phyloP scores from a whole-genome alignment of 1,140 invertebrate genomes.

The Ericerus pela region DNA sequence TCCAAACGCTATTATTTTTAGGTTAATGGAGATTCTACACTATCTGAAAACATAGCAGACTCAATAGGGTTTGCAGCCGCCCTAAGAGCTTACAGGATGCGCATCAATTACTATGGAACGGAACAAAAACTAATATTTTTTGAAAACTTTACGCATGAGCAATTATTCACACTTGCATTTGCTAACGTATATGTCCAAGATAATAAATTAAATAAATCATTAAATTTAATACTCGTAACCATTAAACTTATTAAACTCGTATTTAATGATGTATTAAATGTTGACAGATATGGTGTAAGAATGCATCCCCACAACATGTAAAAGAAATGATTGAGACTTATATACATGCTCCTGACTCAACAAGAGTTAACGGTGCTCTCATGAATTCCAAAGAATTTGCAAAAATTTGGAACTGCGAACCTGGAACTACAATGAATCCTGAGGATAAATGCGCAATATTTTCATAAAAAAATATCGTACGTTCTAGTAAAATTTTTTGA shows the following conservation, averaged over 20 bases:
- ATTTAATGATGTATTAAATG: too few relatives aligned
- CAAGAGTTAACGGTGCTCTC: constrained; percentile 73
- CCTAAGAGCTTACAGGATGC: not conserved
- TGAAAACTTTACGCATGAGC: not conserved
- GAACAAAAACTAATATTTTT: not conserved
- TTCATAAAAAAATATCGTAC: too few relatives aligned
- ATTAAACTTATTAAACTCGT: too few relatives aligned
- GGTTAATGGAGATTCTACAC: not conserved
- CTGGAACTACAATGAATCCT: constrained; percentile 75
- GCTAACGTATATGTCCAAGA: too few relatives aligned
- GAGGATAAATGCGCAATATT: constrained; percentile 77
- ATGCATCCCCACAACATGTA: constrained; percentile 58
- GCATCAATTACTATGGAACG: not conserved
- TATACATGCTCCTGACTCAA: constrained; percentile 61
- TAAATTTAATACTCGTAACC: too few relatives aligned
- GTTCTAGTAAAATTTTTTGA: too few relatives aligned
- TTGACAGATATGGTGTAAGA: constrained; percentile 80
- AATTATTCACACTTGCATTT: not conserved
- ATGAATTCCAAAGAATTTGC: constrained; percentile 82
- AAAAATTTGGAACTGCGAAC: constrained; percentile 62
- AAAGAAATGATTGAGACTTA: constrained; percentile 74
- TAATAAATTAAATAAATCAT: too few relatives aligned
- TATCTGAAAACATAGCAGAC: not conserved
- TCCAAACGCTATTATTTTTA: too few relatives aligned
- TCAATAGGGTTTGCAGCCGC: not conserved